Conservation (phyloP, 2,113 vertebrate genomes). For the Phaethornis superciliosus region DNA sequence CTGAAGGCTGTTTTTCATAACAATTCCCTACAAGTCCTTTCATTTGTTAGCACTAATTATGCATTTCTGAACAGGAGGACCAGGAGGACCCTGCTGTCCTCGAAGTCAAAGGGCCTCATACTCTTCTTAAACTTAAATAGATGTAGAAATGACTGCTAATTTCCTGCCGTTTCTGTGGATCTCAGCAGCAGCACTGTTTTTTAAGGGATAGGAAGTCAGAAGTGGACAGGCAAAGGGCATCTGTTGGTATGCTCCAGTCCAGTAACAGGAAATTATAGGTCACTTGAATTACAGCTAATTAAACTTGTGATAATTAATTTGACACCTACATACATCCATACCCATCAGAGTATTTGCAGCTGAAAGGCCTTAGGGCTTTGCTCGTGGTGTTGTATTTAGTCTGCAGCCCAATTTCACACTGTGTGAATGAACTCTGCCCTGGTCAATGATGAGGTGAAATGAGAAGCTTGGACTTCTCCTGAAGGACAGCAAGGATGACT, state of each 20-base stretch:
- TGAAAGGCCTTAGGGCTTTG: background rate
- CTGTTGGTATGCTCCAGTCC: background rate
- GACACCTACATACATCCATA: background rate
- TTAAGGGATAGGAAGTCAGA: background rate
- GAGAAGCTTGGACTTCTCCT: background rate
- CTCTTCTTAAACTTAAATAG: background rate
- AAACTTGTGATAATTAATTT: background rate
- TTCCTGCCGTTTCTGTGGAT: background rate
- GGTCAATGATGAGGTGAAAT: background rate
- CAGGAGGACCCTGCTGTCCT: too few species aligned
- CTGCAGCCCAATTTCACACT: background rate
- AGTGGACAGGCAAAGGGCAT: background rate
- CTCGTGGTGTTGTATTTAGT: background rate
- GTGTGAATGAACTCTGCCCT: background rate
- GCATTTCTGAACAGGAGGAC: background rate
- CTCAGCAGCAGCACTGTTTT: background rate
- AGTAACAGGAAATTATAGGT: background rate
- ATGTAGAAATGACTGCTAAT: background rate
- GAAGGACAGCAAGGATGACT: background rate
- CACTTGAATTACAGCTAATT: slow-evolving; percentile 16
- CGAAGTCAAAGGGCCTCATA: background rate
- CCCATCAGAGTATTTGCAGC: background rate
- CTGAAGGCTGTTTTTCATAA: background rate
- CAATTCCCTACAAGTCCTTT: background rate
- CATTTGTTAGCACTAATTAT: background rate